Base-by-base conservation (phyloP, 2,797 vertebrate species). In the Remorina albescens region DNA sequence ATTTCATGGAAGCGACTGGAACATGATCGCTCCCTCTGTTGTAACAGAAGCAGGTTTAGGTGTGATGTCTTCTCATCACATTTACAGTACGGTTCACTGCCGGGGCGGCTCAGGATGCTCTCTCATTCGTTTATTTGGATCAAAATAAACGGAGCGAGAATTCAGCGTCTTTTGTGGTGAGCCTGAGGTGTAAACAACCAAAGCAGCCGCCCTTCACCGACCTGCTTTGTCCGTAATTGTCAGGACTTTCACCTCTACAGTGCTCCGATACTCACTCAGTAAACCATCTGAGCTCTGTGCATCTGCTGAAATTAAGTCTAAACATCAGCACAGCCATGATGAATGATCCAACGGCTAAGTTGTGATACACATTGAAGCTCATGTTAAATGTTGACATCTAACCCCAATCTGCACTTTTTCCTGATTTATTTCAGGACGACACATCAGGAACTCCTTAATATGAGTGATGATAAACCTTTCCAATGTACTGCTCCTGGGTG, bases 391-490 rank as follows among this genome's bases (percentile, higher is more conserved):
- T 4, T 62, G 11, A 34, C 19, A 13, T 63, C 30, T 42, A 28
- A 21, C 4, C 44, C 2, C 7, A 21, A 10, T 1, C 34, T 51
- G 1, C 56, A 42, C 30, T 23, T 42, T 88, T 74, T 21, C 19
- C 7, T 59, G 2, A 72, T 74, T 81, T 28, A 56, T 85, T 90
- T 53, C 77, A 98, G 97, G 95, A 91, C 90, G 90, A 84, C 67
- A 64, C 82, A 93, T 95, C 95, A 95, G 94, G 95, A 98, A 95
- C 93, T 93, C 91, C 96, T 95, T 97, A 99, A 98, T 98, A 99
- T 99, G 98, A 99, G 97, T 98, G 98, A 99, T 99, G 98, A 99
- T 87, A 99, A 97, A 96, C 98, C 98, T 73, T 99, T 99, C 93
- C 96, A 97, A 95, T 99, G 98, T 77, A 99, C 97, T 96, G 98